phyloP scores from a whole-genome alignment of 2,888 invertebrate genomes.

The Teinopalpus imperialis region DNA sequence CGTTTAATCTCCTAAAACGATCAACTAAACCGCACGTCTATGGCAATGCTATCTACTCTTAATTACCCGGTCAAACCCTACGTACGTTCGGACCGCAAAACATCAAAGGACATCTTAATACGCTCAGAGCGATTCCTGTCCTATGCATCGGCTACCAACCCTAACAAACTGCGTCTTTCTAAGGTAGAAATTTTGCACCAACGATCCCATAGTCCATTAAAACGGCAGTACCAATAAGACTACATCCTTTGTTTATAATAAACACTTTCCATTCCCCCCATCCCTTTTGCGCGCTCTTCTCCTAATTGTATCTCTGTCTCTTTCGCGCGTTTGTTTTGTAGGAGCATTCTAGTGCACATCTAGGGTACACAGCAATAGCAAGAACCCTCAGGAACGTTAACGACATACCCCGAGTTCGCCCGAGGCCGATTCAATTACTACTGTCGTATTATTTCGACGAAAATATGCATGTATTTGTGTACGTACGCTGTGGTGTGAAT shows the following conservation, averaged over 20 bases:
- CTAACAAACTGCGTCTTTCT: conserved; percentile 59
- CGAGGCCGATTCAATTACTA: conserved; percentile 81
- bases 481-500: conserved; percentile 71
- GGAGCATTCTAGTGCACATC: conserved; percentile 73
- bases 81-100: conserved; percentile 62
- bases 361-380: conserved; percentile 58
- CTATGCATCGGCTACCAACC: conserved; percentile 58
- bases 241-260: conserved; percentile 80
- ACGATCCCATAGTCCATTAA: conserved; percentile 71
- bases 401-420: conserved; percentile 74
- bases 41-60: conserved; percentile 60
- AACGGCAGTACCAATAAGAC: conserved; percentile 73
- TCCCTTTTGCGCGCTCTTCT: conserved; percentile 41
- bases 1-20: conserved; percentile 50
- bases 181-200: conserved; percentile 58
- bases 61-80: conserved; percentile 69
- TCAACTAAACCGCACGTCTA: conserved; percentile 51
- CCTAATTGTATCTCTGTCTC: conserved; percentile 40
- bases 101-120: conserved; percentile 78
- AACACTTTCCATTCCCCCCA: conserved; percentile 65
- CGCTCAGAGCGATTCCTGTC: conserved; percentile 69
- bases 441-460: conserved; percentile 78
- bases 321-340: conserved; percentile 62
- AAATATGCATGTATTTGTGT: conserved; percentile 78
- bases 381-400: conserved; percentile 77